These are phyloP conservation scores for Nebria salina DNA, from an alignment of 2,888 invertebrate species.

Conservation along the genomic window DNA sequence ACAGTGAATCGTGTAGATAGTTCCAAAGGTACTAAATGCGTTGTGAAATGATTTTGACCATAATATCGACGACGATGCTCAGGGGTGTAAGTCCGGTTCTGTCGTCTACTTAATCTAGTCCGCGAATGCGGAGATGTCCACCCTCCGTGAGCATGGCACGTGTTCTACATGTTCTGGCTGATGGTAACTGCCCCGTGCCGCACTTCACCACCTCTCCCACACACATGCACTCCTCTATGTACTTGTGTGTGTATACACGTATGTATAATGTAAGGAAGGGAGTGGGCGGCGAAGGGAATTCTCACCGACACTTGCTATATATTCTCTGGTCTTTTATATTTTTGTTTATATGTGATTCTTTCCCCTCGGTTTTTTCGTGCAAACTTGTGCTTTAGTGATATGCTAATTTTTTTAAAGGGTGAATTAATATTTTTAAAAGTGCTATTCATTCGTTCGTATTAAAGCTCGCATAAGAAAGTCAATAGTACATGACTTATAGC, in stretches of 20 bases:
- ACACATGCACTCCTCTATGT: slow-evolving; percentile 53
- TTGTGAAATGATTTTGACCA: no score
- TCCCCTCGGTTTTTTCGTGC: neutral
- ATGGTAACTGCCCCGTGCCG: slow-evolving; percentile 50
- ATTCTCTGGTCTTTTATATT: neutral
- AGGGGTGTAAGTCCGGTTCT: slow-evolving; percentile 51
- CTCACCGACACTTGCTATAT: neutral
- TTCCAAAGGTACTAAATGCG: no score
- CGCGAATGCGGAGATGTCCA: slow-evolving; percentile 59
- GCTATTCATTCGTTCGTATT: no score
- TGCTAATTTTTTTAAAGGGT: neutral
- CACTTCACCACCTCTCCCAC: slow-evolving; percentile 46
- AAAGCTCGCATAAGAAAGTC: no score
- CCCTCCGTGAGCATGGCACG: slow-evolving; percentile 56
- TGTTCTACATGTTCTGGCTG: slow-evolving; percentile 55
- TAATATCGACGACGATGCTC: neutral
- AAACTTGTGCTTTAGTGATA: neutral
- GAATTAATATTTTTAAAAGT: neutral
- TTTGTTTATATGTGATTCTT: neutral
- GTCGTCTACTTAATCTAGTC: slow-evolving; percentile 57
- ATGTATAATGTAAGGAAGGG: slow-evolving; percentile 8
- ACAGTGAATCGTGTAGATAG: no score
- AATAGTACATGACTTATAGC: no score
- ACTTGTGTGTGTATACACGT: slow-evolving; percentile 38
- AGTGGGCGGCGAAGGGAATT: neutral